These are phyloP conservation scores for Apostichopus parvimensis DNA, from an alignment of 35 echinoderm and acorn worm species.

Conservation along the genomic window DNA sequence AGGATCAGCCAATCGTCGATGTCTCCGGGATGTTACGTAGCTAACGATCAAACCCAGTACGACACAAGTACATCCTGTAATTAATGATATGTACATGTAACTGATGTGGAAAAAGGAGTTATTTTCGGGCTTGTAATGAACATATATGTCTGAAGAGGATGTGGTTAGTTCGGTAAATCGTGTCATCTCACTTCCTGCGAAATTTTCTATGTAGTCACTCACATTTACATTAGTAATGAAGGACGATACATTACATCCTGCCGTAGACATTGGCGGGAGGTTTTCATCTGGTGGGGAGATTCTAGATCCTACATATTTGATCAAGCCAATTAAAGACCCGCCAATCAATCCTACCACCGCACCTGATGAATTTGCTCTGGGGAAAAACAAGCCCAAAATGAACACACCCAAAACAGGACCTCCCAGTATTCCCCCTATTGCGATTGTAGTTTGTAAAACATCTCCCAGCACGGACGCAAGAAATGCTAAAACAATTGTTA, in stretches of 20 bases:
- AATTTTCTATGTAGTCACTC: background rate
- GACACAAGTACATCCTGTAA: background rate
- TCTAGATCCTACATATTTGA: constrained; percentile 9
- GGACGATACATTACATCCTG: background rate
- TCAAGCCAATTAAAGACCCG: background rate
- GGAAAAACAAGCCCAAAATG: constrained; percentile 7
- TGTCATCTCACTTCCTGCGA: background rate
- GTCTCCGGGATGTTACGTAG: background rate
- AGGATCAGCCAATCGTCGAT: background rate
- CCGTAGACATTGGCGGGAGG: background rate
- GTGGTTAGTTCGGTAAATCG: background rate
- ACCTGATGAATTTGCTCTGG: constrained; percentile 27
- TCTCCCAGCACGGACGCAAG: constrained; percentile 25
- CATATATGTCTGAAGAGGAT: background rate
- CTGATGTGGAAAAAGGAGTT: background rate
- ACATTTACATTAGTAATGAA: background rate
- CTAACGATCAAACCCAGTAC: background rate
- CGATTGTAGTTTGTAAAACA: background rate
- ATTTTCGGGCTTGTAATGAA: background rate
- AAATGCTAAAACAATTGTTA: constrained; percentile 27
- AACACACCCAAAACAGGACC: constrained; percentile 36
- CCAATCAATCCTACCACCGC: background rate
- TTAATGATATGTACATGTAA: constrained; percentile 1
- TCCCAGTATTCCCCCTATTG: background rate
- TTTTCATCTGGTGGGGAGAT: background rate